phyloP scores from a whole-genome alignment of 2,888 invertebrate genomes.

The Protonemura montana region DNA sequence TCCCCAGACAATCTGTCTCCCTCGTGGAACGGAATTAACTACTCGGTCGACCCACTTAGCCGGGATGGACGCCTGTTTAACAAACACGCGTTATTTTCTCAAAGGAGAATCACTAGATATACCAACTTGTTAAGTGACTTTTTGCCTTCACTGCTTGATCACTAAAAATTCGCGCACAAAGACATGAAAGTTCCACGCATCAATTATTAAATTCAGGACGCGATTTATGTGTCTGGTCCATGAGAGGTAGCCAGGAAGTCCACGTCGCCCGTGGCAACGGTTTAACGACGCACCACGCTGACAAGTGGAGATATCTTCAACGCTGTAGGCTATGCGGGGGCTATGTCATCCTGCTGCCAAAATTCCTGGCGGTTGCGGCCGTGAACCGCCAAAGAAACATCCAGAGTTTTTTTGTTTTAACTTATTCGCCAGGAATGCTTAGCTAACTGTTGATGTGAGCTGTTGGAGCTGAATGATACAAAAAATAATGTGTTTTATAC shows the following conservation, averaged over 20 bases:
- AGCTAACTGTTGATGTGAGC: too few relatives aligned
- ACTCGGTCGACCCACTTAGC: conserved; percentile 24
- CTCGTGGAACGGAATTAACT: conserved; percentile 28
- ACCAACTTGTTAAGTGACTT: not conserved
- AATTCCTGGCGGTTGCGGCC: too few relatives aligned
- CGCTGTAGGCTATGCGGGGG: not conserved
- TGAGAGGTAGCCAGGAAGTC: not conserved
- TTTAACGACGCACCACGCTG: not conserved
- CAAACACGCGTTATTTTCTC: not conserved
- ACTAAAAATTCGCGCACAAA: not conserved
- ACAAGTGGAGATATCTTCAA: not conserved
- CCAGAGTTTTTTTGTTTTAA: too few relatives aligned
- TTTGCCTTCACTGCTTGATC: not conserved
- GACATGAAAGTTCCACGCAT: not conserved
- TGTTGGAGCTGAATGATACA: too few relatives aligned
- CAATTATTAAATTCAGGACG: not conserved
- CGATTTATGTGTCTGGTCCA: not conserved
- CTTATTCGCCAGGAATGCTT: too few relatives aligned
- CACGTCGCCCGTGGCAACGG: not conserved
- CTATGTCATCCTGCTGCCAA: too few relatives aligned
- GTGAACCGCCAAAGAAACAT: too few relatives aligned
- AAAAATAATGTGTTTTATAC: too few relatives aligned
- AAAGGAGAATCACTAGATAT: not conserved
- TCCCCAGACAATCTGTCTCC: conserved; percentile 35
- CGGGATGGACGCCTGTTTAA: not conserved